Percentiles rank a stretch among this genome's conserved stretches.
Conservation (phyloP, 2,888 invertebrate genomes). For the Nomada ruficornis region DNA sequence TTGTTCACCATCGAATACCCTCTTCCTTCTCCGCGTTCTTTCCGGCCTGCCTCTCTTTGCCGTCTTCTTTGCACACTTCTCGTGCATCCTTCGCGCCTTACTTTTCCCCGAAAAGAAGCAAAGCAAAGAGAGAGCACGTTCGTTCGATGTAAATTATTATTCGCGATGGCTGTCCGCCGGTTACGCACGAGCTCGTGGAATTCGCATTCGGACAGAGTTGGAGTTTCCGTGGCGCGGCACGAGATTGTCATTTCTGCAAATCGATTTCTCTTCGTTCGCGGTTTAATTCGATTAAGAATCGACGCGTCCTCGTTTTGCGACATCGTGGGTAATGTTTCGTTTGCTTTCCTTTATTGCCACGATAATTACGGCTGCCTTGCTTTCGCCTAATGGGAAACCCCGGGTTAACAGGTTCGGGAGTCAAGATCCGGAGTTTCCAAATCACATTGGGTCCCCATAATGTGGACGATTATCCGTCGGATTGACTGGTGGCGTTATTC, state of each 20-base stretch:
- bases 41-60: slow-evolving; percentile 20
- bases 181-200: too few species aligned
- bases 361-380: not conserved
- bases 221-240: too few species aligned
- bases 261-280: too few species aligned
- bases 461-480: slow-evolving; percentile 52
- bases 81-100: slow-evolving; percentile 49
- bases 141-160: too few species aligned
- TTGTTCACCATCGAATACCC: slow-evolving; percentile 70
- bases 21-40: slow-evolving; percentile 43
- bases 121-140: too few species aligned
- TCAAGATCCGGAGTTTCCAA: slow-evolving; percentile 40
- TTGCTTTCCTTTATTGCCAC: too few species aligned
- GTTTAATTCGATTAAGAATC: too few species aligned
- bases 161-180: too few species aligned
- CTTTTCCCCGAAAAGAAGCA: slow-evolving; percentile 45
- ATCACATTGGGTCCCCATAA: slow-evolving; percentile 8
- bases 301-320: too few species aligned
- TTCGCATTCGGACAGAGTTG: too few species aligned
- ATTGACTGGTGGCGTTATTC: slow-evolving; percentile 77
- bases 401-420: slow-evolving; percentile 1
- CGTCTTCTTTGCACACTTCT: slow-evolving; percentile 28
- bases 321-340: too few species aligned
- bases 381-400: not conserved
- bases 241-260: too few species aligned